phyloP scores from a whole-genome alignment of 2,888 invertebrate genomes.

The Coecobrya sp. region DNA sequence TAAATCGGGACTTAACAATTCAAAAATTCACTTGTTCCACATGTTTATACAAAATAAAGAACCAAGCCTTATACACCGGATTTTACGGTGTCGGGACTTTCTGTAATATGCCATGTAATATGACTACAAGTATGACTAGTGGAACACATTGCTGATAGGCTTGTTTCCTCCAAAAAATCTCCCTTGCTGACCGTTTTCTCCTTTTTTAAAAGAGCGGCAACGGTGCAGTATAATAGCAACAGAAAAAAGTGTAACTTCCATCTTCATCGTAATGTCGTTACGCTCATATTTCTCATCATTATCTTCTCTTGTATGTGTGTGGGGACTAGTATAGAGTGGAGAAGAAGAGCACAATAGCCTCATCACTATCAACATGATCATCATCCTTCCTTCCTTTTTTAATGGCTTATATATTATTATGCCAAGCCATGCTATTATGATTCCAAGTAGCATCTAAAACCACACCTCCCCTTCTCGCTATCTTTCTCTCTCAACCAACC shows the following conservation, averaged over 20 bases:
- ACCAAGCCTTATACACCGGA: background rate
- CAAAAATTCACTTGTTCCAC: too few species aligned
- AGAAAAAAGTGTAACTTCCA: background rate
- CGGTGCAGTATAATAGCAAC: background rate
- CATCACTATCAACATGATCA: background rate
- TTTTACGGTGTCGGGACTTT: too few species aligned
- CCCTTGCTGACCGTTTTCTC: conserved; percentile 28
- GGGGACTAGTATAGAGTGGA: background rate
- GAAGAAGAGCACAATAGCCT: conserved; percentile 41
- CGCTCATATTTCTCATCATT: conserved; percentile 68
- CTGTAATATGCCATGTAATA: too few species aligned
- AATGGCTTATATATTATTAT: conserved; percentile 34
- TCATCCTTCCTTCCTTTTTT: conserved; percentile 25
- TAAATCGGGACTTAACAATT: background rate
- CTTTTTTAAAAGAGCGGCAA: background rate
- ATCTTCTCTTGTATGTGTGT: conserved; percentile 21
- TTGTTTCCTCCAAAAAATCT: background rate
- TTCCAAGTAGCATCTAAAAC: background rate
- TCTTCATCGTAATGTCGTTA: conserved; percentile 63
- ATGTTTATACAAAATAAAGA: too few species aligned
- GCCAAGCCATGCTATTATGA: background rate
- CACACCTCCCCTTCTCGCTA: conserved; percentile 1
- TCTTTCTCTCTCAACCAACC: background rate
- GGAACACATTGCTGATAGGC: too few species aligned
- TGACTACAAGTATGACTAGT: too few species aligned